Base-by-base conservation (phyloP, 2,113 vertebrate species). In the Sturnus vulgaris region DNA sequence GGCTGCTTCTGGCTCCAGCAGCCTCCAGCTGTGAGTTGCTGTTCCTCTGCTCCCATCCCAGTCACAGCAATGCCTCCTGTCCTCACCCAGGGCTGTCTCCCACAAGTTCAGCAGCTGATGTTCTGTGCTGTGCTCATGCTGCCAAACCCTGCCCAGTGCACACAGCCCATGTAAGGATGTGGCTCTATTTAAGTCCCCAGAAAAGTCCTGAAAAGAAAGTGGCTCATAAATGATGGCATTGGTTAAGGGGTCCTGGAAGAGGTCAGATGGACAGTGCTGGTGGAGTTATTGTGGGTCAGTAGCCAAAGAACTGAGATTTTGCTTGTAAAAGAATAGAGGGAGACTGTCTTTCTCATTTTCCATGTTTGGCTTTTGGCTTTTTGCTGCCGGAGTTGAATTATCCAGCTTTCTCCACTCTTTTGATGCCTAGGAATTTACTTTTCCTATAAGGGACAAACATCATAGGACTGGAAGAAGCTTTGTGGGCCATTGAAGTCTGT, bases 1-100 rank as follows among this genome's bases (percentile, higher is more conserved):
- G 28, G 90, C 85, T 91, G 2, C 87, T 82, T 47, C 18, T 22
- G 86, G 53, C 61, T 95, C 27, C 65, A 76, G 47, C 60, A 80
- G 82, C 86, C 70, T 91, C 78, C 86, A 88, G 89, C 89, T 95
- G 66, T 16, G 59, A 69, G 82, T 61, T 90, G 60, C 72, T 27
- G 6, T 13, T 84, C 31, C 79, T 82, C 90, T 86, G 64, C 82
- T 81, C 39, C 59, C 42, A 33, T 14, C 56, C 50, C 42, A 56
- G 76, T 59, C n/a, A 12, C 47, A 70, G 60, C 80, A 56, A 3
- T 35, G 65, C 40, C 82, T 84, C 2, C 11, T 82, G 76, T 81
- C 72, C 53, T 93, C 72, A 49, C 66, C 35, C 71, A 40, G 78
- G 47, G 40, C 78, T 37, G 70, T 61, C 25, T 76, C 84, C 47